phyloP scores from a whole-genome alignment of 2,113 vertebrate species.

The Onychostoma macrolepis region DNA sequence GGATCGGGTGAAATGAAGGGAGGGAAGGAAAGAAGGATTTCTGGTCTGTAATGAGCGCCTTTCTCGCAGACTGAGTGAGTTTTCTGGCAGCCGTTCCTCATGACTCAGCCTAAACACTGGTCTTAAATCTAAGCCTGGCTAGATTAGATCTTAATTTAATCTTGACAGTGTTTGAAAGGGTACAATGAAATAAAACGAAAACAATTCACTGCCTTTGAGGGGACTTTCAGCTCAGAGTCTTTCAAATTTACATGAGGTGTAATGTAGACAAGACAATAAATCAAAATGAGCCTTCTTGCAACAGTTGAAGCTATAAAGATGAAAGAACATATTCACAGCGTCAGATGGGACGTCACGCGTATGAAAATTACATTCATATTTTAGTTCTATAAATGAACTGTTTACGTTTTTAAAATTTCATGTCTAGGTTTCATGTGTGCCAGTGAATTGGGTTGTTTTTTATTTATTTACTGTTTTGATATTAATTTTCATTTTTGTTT shows the following conservation, averaged over 20 bases:
- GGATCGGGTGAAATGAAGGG: constrained; percentile 54
- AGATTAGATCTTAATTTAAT: constrained; percentile 15
- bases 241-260: not conserved
- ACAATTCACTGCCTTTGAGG: not conserved
- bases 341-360: no score
- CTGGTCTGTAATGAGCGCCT: not conserved
- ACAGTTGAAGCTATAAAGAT: not conserved
- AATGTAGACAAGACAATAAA: not conserved
- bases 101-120: not conserved
- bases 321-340: not conserved
- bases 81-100: not conserved
- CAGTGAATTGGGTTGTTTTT: not conserved
- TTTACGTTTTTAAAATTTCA: no score
- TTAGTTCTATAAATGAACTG: no score
- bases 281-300: not conserved
- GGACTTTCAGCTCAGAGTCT: not conserved
- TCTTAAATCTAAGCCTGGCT: constrained; percentile 1
- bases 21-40: constrained; percentile 31
- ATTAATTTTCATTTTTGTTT: not conserved
- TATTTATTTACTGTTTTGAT: not conserved
- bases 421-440: no score
- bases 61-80: not conserved
- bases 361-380: no score
- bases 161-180: not conserved
- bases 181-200: not conserved